These are phyloP conservation scores for Tachysurus vachellii DNA, from an alignment of 2,113 vertebrate species.

Conservation along the genomic window DNA sequence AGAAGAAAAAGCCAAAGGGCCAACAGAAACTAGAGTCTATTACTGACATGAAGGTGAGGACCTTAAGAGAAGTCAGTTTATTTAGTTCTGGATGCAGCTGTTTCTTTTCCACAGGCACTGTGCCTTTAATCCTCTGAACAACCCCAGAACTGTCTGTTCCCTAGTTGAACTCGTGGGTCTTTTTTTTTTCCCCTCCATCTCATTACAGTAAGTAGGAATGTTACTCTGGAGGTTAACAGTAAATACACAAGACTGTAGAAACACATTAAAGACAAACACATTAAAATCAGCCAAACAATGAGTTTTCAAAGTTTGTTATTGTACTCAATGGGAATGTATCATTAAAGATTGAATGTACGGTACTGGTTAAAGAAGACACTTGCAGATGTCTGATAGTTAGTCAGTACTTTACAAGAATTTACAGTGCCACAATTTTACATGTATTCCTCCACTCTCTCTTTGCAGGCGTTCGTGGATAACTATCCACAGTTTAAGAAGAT, in stretches of 20 bases:
- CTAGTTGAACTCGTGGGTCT: background rate
- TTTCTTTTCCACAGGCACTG: background rate
- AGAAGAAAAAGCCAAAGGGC: slow-evolving; percentile 91
- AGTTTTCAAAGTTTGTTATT: background rate
- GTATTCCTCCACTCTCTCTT: background rate
- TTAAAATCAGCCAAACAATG: background rate
- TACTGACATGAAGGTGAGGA: slow-evolving; percentile 89
- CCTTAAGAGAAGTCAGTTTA: background rate
- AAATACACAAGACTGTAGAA: background rate
- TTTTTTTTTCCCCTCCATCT: background rate
- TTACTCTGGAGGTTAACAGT: background rate
- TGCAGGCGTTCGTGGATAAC: slow-evolving; percentile 93
- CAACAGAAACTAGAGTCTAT: slow-evolving; percentile 97
- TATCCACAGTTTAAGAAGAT: slow-evolving; percentile 99
- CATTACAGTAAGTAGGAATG: background rate
- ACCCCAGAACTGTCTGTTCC: no score
- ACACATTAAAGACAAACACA: background rate
- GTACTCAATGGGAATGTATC: background rate
- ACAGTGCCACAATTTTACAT: background rate
- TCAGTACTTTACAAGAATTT: background rate
- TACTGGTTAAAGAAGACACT: background rate
- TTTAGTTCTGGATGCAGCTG: background rate
- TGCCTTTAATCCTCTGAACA: background rate
- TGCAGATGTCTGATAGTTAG: background rate
- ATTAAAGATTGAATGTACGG: background rate